Base-by-base conservation (phyloP, 2,888 invertebrate genomes). In the Melinaea marsaeus region DNA sequence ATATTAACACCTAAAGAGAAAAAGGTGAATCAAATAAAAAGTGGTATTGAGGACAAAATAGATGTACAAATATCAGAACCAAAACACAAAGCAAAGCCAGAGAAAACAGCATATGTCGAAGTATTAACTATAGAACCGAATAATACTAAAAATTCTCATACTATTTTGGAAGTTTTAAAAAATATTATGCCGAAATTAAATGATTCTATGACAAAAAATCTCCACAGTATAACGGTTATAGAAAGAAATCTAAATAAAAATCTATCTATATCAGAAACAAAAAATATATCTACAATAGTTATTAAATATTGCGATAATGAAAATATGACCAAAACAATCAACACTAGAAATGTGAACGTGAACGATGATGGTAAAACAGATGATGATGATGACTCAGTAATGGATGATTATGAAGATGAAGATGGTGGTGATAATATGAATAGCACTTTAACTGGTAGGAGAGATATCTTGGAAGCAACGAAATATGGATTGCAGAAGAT, bases 401-500 rank as follows among this genome's bases (percentile, higher is more conserved):
- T 66, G n/a, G 64, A 67, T 58, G 63, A 69, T 37, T 51, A 65
- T 37, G 67, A 66, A 22, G 72, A 75, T 42, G 75, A 77, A 22
- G 60, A 64, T 2, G 63, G 76, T 61, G 73, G 75, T 58, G 72
- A 75, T 2, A 74, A 69, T 34, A 68, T 71, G 33, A 70, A 65
- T 9, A 71, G 69, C 56, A 71, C 69, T 55, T 72, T 84, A 2
- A 69, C 72, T 47, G 80, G 84, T 65, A 83, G 82, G 61, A 85
- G 76, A 66, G 93, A 93, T 70, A 81, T 94, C n/a, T 81, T 92
- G 65, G 93, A 93, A 77, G 95, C 94, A n/a, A 92, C 93, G 3
- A 92, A 93, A 71, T 93, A 92, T 73, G 95, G 95, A 2, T 86
- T 95, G 75, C 88, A 92, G 70, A 92, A 92, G 67, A 93, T 95